phyloP scores from a whole-genome alignment of 1,140 invertebrate genomes.

The Archivesica marissinica region DNA sequence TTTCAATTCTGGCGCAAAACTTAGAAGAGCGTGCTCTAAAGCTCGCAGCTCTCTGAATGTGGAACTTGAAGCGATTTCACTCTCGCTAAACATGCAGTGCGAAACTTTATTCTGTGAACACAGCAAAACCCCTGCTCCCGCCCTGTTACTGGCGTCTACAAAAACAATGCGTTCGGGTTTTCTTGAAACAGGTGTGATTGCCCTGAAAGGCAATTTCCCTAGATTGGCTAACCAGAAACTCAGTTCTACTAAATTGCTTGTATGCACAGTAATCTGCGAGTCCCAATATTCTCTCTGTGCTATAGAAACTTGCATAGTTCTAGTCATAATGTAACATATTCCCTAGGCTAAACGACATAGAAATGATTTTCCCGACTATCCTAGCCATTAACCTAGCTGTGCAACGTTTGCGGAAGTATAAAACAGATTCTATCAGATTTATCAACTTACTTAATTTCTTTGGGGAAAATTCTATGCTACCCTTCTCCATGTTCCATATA shows the following conservation, averaged over 20 bases:
- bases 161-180: conserved; percentile 10
- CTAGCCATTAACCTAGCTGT: too few species aligned
- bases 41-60: neutral
- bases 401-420: too few species aligned
- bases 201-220: neutral
- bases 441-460: too few species aligned
- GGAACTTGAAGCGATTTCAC: neutral
- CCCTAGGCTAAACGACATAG: neutral
- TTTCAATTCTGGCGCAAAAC: neutral
- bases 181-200: neutral
- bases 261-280: neutral
- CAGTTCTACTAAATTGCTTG: neutral
- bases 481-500: too few species aligned
- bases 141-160: conserved; percentile 26
- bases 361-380: conserved; percentile 1
- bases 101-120: neutral
- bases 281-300: neutral
- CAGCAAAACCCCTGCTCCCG: conserved; percentile 25
- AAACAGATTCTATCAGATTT: too few species aligned
- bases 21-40: neutral
- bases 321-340: conserved; percentile 22
- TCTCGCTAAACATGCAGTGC: neutral
- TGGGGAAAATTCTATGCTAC: too few species aligned
- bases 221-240: neutral
- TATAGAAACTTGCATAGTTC: neutral